Conservation (phyloP, 1,140 invertebrate species). For the Tachypleus tridentatus region DNA sequence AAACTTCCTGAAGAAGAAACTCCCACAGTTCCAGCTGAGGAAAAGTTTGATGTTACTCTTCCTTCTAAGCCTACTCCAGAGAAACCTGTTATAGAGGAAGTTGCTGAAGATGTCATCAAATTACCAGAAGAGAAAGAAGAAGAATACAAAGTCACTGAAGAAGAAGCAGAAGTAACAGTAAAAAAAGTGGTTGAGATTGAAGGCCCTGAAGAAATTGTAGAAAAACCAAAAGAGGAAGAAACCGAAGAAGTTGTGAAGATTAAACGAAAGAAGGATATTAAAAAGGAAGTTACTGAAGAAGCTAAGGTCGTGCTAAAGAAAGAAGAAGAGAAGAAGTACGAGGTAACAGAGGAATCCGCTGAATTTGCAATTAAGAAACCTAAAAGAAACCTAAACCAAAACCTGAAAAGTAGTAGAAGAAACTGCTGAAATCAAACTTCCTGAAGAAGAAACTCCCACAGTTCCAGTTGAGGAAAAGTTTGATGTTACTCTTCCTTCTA, state of each 20-base stretch:
- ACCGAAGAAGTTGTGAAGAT: conserved; percentile 13
- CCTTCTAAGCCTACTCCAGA: neutral
- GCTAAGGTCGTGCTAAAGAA: conserved; percentile 25
- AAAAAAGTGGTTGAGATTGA: conserved; percentile 27
- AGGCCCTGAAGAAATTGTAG: conserved; percentile 26
- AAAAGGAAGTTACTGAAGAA: conserved; percentile 2
- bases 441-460: conserved; percentile 6
- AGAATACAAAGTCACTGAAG: conserved; percentile 22
- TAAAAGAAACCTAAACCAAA: conserved; percentile 2
- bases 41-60: conserved; percentile 7
- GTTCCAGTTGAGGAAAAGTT: conserved; percentile 8
- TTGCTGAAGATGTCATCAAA: conserved; percentile 21
- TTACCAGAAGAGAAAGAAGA: conserved; percentile 27
- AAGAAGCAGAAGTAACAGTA: conserved; percentile 38
- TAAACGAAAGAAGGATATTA: conserved; percentile 13
- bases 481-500: neutral
- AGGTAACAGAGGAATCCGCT: conserved; percentile 32
- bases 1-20: conserved; percentile 5
- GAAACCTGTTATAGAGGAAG: conserved; percentile 4
- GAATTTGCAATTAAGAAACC: conserved; percentile 37
- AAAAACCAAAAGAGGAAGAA: conserved; percentile 26
- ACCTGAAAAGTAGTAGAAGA: conserved; percentile 9
- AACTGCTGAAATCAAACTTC: conserved; percentile 1
- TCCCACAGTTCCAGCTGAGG: conserved; percentile 2
- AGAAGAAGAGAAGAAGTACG: conserved; percentile 27